Percentiles rank a stretch among this genome's conserved stretches.
These are phyloP conservation scores for Tauraco hartlaubi DNA, from an alignment of 2,797 vertebrate genomes.

Conservation along the genomic window DNA sequence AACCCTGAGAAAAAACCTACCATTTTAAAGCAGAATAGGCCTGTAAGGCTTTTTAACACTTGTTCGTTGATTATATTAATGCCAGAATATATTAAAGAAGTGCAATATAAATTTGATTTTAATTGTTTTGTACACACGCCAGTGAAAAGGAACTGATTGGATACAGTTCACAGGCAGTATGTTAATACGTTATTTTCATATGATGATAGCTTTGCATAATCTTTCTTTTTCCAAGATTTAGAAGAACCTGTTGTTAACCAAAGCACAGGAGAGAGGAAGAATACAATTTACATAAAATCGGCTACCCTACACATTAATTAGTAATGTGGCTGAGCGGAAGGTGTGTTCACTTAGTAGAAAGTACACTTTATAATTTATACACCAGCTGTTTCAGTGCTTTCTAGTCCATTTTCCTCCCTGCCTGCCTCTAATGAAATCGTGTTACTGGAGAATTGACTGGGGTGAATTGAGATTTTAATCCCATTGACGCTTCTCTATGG, in stretches of 20 bases:
- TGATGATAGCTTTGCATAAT: conserved; percentile 99
- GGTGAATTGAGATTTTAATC: conserved; percentile 99
- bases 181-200: conserved; percentile 99
- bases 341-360: conserved; percentile 99
- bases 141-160: conserved; percentile 99
- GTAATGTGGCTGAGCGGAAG: conserved; percentile 97
- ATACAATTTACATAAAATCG: conserved; percentile 98
- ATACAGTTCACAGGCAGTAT: conserved; percentile 99
- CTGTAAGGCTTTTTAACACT: conserved; percentile 94
- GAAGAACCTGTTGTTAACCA: conserved; percentile 97
- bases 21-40: conserved; percentile 84
- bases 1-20: conserved; percentile 67
- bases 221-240: conserved; percentile 93
- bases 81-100: conserved; percentile 97
- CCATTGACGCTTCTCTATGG: conserved; percentile 93
- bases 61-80: conserved; percentile 96
- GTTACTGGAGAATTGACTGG: conserved; percentile 99
- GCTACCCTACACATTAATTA: conserved; percentile 98
- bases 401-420: conserved; percentile 94
- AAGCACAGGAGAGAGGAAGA: conserved; percentile 92
- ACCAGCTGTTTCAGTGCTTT: conserved; percentile 98
- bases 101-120: conserved; percentile 99
- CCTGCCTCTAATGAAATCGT: conserved; percentile 99
- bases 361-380: conserved; percentile 99
- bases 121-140: conserved; percentile 99